These are phyloP conservation scores for Steinernema carpocapsae DNA, from an alignment of 2,888 invertebrate species.

Conservation along the genomic window DNA sequence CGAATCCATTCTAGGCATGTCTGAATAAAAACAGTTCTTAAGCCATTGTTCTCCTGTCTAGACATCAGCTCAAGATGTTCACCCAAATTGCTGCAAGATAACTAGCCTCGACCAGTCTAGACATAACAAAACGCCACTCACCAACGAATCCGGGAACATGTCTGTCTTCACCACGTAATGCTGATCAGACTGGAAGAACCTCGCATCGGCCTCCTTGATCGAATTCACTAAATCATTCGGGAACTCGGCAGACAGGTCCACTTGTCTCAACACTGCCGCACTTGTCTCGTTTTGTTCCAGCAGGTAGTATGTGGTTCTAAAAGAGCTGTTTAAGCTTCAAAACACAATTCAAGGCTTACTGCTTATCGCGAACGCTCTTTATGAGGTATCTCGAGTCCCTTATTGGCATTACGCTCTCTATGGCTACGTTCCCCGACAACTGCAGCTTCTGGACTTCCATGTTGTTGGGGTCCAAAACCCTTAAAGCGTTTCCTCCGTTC, in stretches of 20 bases:
- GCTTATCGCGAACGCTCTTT: slow-evolving; percentile 4
- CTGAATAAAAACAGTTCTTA: no score
- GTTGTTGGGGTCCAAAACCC: slow-evolving; percentile 35
- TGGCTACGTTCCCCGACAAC: slow-evolving; percentile 37
- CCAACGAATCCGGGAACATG: slow-evolving; percentile 36
- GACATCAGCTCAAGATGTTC: no score
- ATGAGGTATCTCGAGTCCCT: slow-evolving; percentile 44
- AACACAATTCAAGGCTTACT: slow-evolving; percentile 1
- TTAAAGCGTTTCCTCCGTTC: slow-evolving; percentile 37
- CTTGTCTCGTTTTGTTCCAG: slow-evolving; percentile 35
- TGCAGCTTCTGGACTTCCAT: slow-evolving; percentile 32
- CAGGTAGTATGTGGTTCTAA: slow-evolving; percentile 26
- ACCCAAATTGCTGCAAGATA: no score
- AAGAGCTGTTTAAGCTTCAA: background rate
- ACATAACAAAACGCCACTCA: no score
- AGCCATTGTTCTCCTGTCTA: no score
- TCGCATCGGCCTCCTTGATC: background rate
- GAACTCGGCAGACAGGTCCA: slow-evolving; percentile 7
- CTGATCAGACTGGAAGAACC: slow-evolving; percentile 34
- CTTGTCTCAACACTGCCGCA: slow-evolving; percentile 20
- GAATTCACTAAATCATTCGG: slow-evolving; percentile 30
- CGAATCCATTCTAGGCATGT: no score
- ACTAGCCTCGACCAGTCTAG: no score
- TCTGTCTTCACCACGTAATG: slow-evolving; percentile 40
- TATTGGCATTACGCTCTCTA: slow-evolving; percentile 43